Conservation (phyloP, 2,113 vertebrate genomes). For the Chauna torquata region DNA sequence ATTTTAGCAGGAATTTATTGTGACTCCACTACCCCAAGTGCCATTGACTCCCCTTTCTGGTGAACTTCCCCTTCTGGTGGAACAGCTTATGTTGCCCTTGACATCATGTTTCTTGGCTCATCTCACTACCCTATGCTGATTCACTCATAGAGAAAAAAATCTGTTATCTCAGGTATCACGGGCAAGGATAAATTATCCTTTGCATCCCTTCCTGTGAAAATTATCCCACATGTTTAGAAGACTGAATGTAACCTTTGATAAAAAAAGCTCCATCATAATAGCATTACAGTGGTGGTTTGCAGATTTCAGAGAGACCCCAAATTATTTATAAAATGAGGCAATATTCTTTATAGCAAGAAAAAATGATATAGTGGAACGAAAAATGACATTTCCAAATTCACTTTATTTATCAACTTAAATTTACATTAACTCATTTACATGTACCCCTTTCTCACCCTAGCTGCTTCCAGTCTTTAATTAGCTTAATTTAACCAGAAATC, state of each 20-base stretch:
- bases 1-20: neutral
- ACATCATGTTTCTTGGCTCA: too few species aligned
- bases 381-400: neutral
- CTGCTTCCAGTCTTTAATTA: slow-evolving; percentile 71
- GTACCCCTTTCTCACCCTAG: slow-evolving; percentile 36
- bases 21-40: neutral
- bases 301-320: neutral
- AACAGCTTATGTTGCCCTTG: neutral
- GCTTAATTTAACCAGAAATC: slow-evolving; percentile 71
- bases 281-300: neutral
- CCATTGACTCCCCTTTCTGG: neutral
- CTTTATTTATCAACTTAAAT: slow-evolving; percentile 62
- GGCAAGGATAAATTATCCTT: neutral
- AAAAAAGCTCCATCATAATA: neutral
- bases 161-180: accelerated
- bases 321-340: neutral
- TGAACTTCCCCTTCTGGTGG: neutral
- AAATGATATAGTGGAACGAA: neutral
- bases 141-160: neutral
- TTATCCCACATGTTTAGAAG: accelerated
- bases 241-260: neutral
- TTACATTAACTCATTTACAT: slow-evolving; percentile 61
- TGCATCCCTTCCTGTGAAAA: neutral
- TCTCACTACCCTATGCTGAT: neutral
- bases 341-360: neutral